phyloP scores from a whole-genome alignment of 2,113 vertebrate species.

The Podilymbus podiceps region DNA sequence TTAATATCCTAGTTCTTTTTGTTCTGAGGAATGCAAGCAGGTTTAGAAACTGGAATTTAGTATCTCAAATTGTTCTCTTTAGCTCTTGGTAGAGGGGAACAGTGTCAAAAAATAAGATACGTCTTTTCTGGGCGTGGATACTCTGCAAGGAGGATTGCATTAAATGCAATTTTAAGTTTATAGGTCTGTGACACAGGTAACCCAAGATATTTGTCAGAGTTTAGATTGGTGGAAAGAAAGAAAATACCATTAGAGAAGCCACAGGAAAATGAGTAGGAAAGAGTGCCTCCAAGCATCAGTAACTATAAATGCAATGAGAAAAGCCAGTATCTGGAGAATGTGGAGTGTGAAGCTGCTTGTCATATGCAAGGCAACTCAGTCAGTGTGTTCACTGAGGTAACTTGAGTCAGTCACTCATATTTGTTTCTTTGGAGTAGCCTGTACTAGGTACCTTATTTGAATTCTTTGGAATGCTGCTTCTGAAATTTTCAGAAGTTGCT shows the following conservation, averaged over 20 bases:
- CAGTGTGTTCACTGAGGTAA: not conserved
- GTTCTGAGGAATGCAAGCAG: not conserved
- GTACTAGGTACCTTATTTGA: not conserved
- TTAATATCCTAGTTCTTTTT: not conserved
- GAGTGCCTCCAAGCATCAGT: not conserved
- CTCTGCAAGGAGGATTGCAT: not conserved
- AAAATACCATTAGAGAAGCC: not conserved
- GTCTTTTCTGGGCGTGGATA: not conserved
- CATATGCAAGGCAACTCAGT: rapidly evolving
- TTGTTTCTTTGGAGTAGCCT: not conserved
- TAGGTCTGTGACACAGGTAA: not conserved
- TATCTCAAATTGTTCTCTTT: not conserved
- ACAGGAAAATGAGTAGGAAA: not conserved
- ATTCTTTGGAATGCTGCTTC: not conserved
- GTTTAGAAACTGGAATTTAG: not conserved
- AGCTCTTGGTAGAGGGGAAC: not conserved
- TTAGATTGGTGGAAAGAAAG: not conserved
- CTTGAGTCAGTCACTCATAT: not conserved
- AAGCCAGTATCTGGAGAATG: not conserved
- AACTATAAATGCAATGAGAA: not conserved
- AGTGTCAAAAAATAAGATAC: not conserved
- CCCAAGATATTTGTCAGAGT: not conserved
- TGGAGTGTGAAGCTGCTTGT: not conserved
- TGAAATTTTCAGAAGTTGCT: not conserved
- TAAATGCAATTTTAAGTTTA: not conserved